Base-by-base conservation (phyloP, 2,113 vertebrate genomes). In the Mobula birostris region DNA sequence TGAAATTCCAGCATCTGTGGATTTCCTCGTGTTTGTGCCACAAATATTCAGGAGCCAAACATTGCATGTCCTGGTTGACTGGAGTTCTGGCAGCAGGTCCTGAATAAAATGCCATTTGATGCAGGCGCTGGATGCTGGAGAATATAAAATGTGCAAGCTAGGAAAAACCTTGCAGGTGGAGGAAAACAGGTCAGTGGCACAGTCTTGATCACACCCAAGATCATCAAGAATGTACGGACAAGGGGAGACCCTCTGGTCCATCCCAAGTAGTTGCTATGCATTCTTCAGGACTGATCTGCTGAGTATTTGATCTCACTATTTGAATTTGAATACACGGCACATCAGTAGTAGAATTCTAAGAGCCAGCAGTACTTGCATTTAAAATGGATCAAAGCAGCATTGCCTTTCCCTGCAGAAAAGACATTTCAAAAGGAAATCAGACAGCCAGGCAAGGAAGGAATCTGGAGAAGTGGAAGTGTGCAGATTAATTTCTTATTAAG, bases 401-500 rank as follows among this genome's bases (percentile, higher is more conserved):
- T 93, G 68, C 70, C 85, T 66, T 68, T 93, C 91, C 91, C 70
- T 74, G 68, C 91, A 93, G 91, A 72, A 74, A 74, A 27, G 36
- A 56, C 91, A 40, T 93, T 76, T 93, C 68, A 93, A 93, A 93
- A 72, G 91, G 70, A 93, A 93, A 76, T 93, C 91, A 93, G 91
- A 93, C 68, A 93, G 91, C 32, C 66, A 74, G 91, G 70, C 91
- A 74, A 93, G 70, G 91, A 93, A 56, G 91, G 70, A 56, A 93
- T 93, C 91, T 56, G 36, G 91, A 74, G 91, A 93, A 93, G 40
- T 93, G 32, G 68, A 93, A 93, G 91, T 93, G 91, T 76, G 91
- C 70, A 93, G 72, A 93, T 93, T 93, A 93, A 93, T 93, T 93
- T 93, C 68, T 93, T 74, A 74, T 93, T 93, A 93, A 93, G 14